Evolutionary conservation across 2,888 invertebrate species (phyloP), one percentile per base, ranked within the genome.

Genomic region (Biston stratarius): DNA sequence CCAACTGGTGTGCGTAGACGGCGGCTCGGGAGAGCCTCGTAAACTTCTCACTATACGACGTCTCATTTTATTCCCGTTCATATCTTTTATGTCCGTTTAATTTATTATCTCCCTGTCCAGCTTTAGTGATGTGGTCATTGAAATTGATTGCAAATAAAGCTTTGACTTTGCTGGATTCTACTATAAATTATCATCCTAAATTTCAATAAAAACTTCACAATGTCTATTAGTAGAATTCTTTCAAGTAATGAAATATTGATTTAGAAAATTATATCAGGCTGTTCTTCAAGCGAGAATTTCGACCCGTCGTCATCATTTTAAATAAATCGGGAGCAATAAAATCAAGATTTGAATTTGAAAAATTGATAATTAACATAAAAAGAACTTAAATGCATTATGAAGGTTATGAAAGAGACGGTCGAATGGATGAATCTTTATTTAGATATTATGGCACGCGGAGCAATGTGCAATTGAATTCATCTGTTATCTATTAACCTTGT

Each of bases 1-100:
- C 93, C 93, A 93, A 92, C 84, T 89, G 88, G 89, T 87, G 89
- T 90, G 89, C 89, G 92, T 89, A 92, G 92, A 92, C 91, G 83
- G 87, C 88, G 88, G 82, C 86, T 88, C 86, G 87, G 85, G 81
- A 77, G 74, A 77, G 77, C 80, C 86, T 90, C 91, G 85, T 92
- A 91, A 91, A 91, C 86, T 90, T 88, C 86, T 89, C 87, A 90
- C 84, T 87, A 86, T 88, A 91, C 84, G 90, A 90, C 89, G 84
- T 86, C 84, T 86, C 82, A 84, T 90, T 91, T 91, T 88, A 91
- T 87, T 84, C 82, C 73, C 80, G 84, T 83, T 85, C 84, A 82
- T 84, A 79, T 87, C 83, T 88, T 89, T 91, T 88, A 88, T 87
- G 83, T 85, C 77, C 72, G 75, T 74, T 77, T 85, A 83, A 90